Evolutionary conservation across 2,888 invertebrate species (phyloP).

Genomic region (Macrosiphum euphorbiae): DNA sequence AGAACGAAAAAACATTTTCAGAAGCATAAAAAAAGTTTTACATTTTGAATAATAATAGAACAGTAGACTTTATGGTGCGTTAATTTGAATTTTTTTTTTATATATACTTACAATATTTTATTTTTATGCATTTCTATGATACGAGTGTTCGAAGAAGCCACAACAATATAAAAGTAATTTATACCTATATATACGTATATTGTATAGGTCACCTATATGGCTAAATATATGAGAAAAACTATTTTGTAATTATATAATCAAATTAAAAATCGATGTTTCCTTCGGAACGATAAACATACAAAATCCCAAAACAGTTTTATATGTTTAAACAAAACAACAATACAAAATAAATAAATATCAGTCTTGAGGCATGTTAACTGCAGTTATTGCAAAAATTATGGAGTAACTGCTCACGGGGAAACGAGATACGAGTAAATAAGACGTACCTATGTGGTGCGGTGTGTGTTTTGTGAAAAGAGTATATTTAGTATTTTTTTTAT

Average conservation of each 20-base stretch:
- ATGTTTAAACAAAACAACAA: background rate
- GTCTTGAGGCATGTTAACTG: background rate
- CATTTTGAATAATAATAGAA: background rate
- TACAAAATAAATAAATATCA: background rate
- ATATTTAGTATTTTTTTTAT: background rate
- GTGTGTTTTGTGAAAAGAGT: background rate
- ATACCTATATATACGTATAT: background rate
- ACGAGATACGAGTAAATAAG: background rate
- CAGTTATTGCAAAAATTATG: background rate
- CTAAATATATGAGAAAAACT: background rate
- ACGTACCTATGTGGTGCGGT: background rate
- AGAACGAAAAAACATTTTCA: background rate
- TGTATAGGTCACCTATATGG: background rate
- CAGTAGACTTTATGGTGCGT: background rate
- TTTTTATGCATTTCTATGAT: background rate
- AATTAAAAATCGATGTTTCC: background rate
- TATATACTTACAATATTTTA: too few species aligned
- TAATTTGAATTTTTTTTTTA: background rate
- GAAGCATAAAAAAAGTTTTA: background rate
- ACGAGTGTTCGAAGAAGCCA: background rate
- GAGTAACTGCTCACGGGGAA: background rate
- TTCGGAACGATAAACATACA: background rate
- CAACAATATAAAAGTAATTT: background rate
- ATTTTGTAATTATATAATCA: background rate
- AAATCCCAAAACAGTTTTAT: background rate